A percentile compares a stretch with the other conserved stretches of the same genome.
Conservation (phyloP, 2,797 vertebrate genomes). For the Poecilia picta region DNA sequence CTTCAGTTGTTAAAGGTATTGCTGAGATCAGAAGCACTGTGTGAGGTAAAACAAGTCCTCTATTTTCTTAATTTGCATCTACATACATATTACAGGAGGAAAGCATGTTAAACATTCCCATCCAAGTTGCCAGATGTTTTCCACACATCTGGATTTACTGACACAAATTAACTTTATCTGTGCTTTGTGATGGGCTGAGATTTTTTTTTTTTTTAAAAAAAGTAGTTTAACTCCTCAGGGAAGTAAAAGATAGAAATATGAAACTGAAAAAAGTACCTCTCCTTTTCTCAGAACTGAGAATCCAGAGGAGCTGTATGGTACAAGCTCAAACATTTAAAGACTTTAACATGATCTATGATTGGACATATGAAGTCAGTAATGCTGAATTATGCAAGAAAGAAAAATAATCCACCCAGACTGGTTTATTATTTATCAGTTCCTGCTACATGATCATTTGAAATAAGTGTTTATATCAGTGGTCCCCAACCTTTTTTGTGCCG, state of each 20-base stretch:
- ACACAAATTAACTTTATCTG: not conserved
- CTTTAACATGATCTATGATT: not conserved
- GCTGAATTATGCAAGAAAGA: not conserved
- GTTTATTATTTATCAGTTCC: not conserved
- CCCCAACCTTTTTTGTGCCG: too few relatives aligned
- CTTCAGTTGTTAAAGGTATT: not conserved
- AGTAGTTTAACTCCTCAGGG: not conserved
- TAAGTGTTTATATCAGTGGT: not conserved
- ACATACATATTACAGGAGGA: not conserved
- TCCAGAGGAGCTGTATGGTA: not conserved
- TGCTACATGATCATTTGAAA: slow-evolving; percentile 3
- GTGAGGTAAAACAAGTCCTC: not conserved
- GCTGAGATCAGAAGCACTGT: not conserved
- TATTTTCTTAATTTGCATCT: slow-evolving; percentile 3
- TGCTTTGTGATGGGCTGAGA: not conserved
- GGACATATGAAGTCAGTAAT: not conserved
- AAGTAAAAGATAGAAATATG: slow-evolving; percentile 5
- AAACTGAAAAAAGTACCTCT: not conserved
- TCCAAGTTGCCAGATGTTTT: slow-evolving; percentile 3
- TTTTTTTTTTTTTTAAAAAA: too few relatives aligned
- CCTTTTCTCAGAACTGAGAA: not conserved
- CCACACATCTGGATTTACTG: slow-evolving; percentile 1
- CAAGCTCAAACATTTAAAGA: not conserved
- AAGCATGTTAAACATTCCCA: not conserved
- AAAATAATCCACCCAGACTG: slow-evolving; percentile 2